phyloP scores from a whole-genome alignment of 2,113 vertebrate species.

The Melierax canorus region DNA sequence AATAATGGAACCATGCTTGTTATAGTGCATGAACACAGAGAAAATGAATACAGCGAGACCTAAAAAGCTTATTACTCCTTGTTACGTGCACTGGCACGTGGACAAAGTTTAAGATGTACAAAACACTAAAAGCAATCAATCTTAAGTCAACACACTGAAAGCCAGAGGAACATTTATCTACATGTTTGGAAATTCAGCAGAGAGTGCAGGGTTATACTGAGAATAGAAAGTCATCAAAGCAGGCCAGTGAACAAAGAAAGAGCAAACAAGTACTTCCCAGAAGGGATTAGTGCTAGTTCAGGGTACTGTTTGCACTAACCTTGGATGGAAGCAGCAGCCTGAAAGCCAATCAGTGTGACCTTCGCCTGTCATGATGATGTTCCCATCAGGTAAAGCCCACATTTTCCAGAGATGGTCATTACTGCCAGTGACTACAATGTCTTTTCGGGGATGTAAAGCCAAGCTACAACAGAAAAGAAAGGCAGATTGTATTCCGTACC shows the following conservation, averaged over 20 bases:
- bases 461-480: conserved; percentile 48
- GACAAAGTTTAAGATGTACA: conserved; percentile 27
- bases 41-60: not conserved
- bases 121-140: conserved; percentile 64
- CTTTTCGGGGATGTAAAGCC: conserved; percentile 67
- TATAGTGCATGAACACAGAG: not conserved
- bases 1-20: not conserved
- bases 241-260: not conserved
- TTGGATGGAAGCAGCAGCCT: conserved; percentile 79
- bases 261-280: not conserved
- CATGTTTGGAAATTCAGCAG: not conserved
- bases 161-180: conserved; percentile 44
- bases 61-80: conserved; percentile 36
- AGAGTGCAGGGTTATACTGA: not conserved
- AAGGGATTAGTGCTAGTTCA: not conserved
- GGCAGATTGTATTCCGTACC: not conserved
- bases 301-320: conserved; percentile 63
- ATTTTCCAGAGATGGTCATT: conserved; percentile 80
- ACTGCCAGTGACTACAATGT: conserved; percentile 67
- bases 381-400: conserved; percentile 71
- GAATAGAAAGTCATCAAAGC: conserved; percentile 28
- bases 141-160: conserved; percentile 57
- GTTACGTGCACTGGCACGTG: not conserved
- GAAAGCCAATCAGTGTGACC: conserved; percentile 84
- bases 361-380: conserved; percentile 71